Base-by-base conservation (phyloP, 2,113 vertebrate species). In the Gila orcuttii region DNA sequence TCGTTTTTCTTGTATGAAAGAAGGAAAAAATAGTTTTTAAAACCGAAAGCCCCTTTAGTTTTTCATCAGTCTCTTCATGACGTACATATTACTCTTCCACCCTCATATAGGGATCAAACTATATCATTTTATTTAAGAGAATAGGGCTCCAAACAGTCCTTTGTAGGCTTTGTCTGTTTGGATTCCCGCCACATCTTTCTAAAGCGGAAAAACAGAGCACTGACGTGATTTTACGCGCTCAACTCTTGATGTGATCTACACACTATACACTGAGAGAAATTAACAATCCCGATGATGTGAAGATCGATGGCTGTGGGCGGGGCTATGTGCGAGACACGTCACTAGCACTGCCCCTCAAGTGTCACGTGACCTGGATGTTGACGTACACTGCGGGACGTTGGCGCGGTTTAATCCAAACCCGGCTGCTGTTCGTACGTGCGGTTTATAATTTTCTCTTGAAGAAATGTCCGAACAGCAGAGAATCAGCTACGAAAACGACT, bases 351-450 rank as follows among this genome's bases (percentile, higher is more conserved):
- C 50, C 87, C 12, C 36, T 45, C 28, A 19, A 4, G 9, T 23
- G 36, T 82, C 84, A 86, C 3, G 62, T 86, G 82, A 89, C 60
- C 23, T 77, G 6, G 19, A 55, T 86, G 80, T 88, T 88, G 83
- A 82, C 83, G 77, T 55, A 25, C 15, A 23, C 71, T 2, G 79
- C 25, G 7, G 60, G 3, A 28, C 39, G 66, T 66, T 85, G 64
- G 88, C 88, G 88, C 88, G 83, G 82, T 85, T 87, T 82, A 84
- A 83, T 83, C 79, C 52, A 66, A 83, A 87, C 42, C 50, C 50
- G 12, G 52, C 47, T 23, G 83, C 15, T 52, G 4, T 28, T 82
- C 52, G 1, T 45, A 4, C 7, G 5, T 3, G 8, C 13, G 15
- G 17, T 19, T 19, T 17, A 13, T 80, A 0, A 19, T 9, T 13